Base-by-base conservation (phyloP, 2,113 vertebrate species). In the Proterorhinus semilunaris region DNA sequence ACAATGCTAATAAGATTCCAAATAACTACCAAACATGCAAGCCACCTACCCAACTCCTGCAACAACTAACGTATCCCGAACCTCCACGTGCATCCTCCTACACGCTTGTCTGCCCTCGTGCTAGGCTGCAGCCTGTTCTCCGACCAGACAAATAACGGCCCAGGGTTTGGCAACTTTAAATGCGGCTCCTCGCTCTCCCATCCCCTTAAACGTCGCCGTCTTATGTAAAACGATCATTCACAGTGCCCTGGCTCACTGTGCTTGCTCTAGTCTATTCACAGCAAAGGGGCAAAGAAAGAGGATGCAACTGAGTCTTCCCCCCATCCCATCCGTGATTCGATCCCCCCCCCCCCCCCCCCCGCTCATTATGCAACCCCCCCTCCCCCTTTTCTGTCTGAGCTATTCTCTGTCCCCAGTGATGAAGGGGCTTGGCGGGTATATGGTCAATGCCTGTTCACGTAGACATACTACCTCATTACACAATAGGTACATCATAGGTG, bases 271-370 rank as follows among this genome's bases (percentile, higher is more conserved):
- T 73, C 75, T 8, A 73, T 69, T 76, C 64, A 83, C 68, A 77
- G 75, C 75, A 76, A 44, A 76, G 77, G 73, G 72, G 44, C 3
- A 78, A 81, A 78, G 77, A 74, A 73, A 54, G 59, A 78, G 82
- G 86, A 86, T 84, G 81, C 83, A 84, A 65, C 82, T 69, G 76
- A 67, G 50, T 74, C 62, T 84, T 52, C 71, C 69, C 68, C 78
- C 61, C 58, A 68, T 36, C 43, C 74, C 68, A 65, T 76, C 72
- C 62, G 36, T 74, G 64, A 55, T 63, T 71, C 82, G 12, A 57
- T 73, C 49, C 49, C 8, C 17, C 27, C 27, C 55, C 27, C 66
- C 13, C 66, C 5, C 59, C 66, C 13, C 66, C 17, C 27, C 27
- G 13, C 42, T 47, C 61, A 13, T 64, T 50, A 36, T 66, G 46